These are phyloP conservation scores for Micoletzkya japonica DNA, from an alignment of 2,888 invertebrate genomes.

Conservation along the genomic window DNA sequence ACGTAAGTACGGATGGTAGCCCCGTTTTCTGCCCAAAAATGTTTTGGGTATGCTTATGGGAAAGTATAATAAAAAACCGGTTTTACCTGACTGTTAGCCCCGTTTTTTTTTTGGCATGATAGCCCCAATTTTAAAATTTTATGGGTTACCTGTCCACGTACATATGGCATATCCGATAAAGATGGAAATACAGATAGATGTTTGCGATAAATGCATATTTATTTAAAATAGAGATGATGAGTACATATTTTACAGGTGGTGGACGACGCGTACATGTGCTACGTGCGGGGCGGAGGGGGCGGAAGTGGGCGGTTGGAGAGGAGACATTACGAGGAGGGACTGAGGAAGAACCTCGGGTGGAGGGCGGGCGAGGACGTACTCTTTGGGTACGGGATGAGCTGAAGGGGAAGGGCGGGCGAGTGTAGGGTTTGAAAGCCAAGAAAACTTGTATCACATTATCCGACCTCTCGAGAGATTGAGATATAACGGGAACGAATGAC, in stretches of 20 bases:
- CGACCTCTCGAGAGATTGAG: too few relatives aligned
- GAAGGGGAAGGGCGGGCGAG: background rate
- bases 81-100: background rate
- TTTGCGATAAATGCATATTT: background rate
- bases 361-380: slow-evolving; percentile 9
- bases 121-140: background rate
- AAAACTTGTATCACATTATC: too few relatives aligned
- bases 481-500: too few relatives aligned
- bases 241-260: slow-evolving; percentile 12
- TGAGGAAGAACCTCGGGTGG: slow-evolving; percentile 23
- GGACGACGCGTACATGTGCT: slow-evolving; percentile 23
- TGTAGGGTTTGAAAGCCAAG: too few relatives aligned
- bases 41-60: too few relatives aligned
- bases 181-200: too few relatives aligned
- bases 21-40: too few relatives aligned
- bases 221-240: background rate
- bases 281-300: background rate
- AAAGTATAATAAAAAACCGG: too few relatives aligned
- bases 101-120: background rate
- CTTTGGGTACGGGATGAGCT: slow-evolving; percentile 11
- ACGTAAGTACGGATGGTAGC: too few relatives aligned
- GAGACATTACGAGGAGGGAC: slow-evolving; percentile 8
- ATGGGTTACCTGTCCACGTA: too few relatives aligned
- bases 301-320: background rate
- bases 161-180: too few relatives aligned